Evolutionary conservation across 2,888 invertebrate species (phyloP).

Genomic region (Philereme vetulata): DNA sequence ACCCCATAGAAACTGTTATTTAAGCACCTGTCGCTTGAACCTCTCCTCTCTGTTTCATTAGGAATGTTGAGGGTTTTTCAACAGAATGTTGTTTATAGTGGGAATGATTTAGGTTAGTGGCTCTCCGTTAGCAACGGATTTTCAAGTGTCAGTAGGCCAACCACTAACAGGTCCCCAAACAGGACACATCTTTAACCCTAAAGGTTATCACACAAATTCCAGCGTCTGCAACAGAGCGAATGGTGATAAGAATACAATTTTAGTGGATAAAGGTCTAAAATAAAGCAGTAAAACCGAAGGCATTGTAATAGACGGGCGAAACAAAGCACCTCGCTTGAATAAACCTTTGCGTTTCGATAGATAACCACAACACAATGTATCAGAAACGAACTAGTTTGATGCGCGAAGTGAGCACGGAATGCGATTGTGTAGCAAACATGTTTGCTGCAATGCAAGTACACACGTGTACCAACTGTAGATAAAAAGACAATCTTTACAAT

Average conservation of each 20-base stretch:
- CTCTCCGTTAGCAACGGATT: conserved; percentile 20
- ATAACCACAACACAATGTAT: conserved; percentile 35
- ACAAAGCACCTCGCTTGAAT: conserved; percentile 35
- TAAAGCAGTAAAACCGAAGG: conserved; percentile 25
- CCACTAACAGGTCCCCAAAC: conserved; percentile 10
- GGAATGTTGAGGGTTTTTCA: conserved; percentile 2
- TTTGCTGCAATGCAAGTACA: conserved; percentile 41
- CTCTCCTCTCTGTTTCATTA: background rate
- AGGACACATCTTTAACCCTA: conserved; percentile 14
- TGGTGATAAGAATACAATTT: background rate
- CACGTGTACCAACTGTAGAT: conserved; percentile 44
- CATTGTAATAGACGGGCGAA: conserved; percentile 23
- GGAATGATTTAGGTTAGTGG: conserved; percentile 18
- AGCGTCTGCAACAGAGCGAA: conserved; percentile 15
- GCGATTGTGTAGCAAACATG: conserved; percentile 47
- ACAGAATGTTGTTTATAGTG: conserved; percentile 11
- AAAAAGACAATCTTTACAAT: conserved; percentile 28
- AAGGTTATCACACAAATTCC: conserved; percentile 30
- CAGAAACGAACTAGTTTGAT: conserved; percentile 34
- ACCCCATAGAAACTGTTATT: too few species aligned
- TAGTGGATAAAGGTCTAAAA: conserved; percentile 15
- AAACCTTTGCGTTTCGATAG: conserved; percentile 36
- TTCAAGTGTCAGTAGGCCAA: conserved; percentile 27
- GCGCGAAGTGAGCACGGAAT: conserved; percentile 46
- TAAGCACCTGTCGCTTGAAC: conserved; percentile 1